Evolutionary conservation across 2,113 vertebrate genomes (phyloP), one percentile per base, ranked within the genome.

Genomic region (Perognathus longimembris): DNA sequence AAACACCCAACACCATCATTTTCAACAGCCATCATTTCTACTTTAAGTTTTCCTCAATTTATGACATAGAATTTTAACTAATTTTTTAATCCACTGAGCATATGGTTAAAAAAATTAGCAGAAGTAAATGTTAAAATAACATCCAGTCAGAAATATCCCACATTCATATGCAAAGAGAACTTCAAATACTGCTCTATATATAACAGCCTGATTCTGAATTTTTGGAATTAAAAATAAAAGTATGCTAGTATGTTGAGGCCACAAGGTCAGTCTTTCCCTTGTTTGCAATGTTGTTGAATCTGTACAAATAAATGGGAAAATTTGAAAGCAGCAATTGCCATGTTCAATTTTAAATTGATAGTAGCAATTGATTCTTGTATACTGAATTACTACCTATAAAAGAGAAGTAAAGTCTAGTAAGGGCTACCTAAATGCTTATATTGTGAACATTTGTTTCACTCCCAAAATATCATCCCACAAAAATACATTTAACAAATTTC

Each of bases 191-290:
- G 94, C 86, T 94, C 97, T 95, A 95, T 93, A 97, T 95, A 94
- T 90, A 97, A 95, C 79, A 96, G 69, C 63, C 96, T 95, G 92
- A 94, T 95, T 96, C 76, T 96, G 94, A 97, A 97, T 97, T 97
- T 97, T 92, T 98, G 97, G 97, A 98, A 98, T 98, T 98, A 97
- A 96, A 96, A 96, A 93, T 84, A 96, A 97, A 98, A 96, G 96
- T 96, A 73, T 96, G 84, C 92, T 94, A 74, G 96, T 97, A 97
- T 97, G 96, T 97, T 97, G 94, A 95, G 86, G 87, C 57, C 92
- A 97, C 95, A 97, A 94, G 96, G 94, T 97, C 97, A 97, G 96
- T 97, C 88, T 95, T 94, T 97, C 93, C 81, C 78, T 97, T 92
- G 85, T 90, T 94, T 84, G 97, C 94, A 97, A 97, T 95, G 94